These are phyloP conservation scores for Lymantria monacha DNA, from an alignment of 2,888 invertebrate genomes.

Conservation along the genomic window DNA sequence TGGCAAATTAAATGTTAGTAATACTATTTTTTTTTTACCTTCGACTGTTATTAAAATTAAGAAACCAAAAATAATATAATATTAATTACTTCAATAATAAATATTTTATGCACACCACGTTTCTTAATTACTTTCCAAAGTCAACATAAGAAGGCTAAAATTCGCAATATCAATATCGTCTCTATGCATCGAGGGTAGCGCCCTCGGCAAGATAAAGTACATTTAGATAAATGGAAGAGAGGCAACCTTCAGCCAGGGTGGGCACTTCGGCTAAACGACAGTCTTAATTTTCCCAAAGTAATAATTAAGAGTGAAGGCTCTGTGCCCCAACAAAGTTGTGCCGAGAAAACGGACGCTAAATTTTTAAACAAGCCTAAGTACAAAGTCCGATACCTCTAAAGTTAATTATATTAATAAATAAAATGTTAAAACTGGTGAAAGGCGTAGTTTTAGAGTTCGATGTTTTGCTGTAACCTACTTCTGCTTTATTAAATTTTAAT, in stretches of 20 bases:
- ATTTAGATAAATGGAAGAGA: conserved; percentile 78
- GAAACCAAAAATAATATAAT: too few relatives aligned
- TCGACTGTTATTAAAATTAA: too few relatives aligned
- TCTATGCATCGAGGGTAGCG: conserved; percentile 48
- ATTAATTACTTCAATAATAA: conserved; percentile 1
- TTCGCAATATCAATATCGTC: conserved; percentile 35
- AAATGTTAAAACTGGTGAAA: conserved; percentile 38
- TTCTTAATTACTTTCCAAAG: conserved; percentile 4
- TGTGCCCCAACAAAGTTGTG: conserved; percentile 61
- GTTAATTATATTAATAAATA: conserved; percentile 77
- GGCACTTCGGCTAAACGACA: conserved; percentile 79
- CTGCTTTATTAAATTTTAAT: conserved; percentile 12
- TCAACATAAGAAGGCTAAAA: conserved; percentile 11
- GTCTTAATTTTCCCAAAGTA: conserved; percentile 83
- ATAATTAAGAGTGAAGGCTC: conserved; percentile 82
- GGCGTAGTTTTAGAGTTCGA: conserved; percentile 31
- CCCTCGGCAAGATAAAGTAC: conserved; percentile 76
- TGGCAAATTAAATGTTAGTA: too few relatives aligned
- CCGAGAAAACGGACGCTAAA: conserved; percentile 64
- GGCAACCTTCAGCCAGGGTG: conserved; percentile 64
- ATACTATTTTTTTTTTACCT: too few relatives aligned
- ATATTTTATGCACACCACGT: conserved; percentile 3
- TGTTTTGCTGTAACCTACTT: conserved; percentile 8
- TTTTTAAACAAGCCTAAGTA: conserved; percentile 80
- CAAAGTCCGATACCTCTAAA: conserved; percentile 75